Evolutionary conservation across 2,888 invertebrate genomes (phyloP).

Genomic region (Pseudolycoriella hygida): DNA sequence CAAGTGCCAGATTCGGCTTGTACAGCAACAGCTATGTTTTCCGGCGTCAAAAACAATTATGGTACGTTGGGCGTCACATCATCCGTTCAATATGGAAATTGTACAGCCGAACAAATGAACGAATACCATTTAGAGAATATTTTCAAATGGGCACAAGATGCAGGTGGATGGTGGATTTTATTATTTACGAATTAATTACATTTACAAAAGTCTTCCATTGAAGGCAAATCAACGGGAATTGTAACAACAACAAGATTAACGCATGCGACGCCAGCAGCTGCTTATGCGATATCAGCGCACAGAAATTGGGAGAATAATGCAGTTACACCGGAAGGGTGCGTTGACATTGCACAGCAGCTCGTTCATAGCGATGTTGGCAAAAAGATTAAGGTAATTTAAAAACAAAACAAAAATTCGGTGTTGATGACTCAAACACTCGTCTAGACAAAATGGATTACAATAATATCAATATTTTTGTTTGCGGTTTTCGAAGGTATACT

Average conservation of each 20-base stretch:
- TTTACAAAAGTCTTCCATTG: too few species aligned
- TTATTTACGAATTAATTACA: too few species aligned
- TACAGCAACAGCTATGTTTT: conserved; percentile 60
- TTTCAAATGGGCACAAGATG: conserved; percentile 48
- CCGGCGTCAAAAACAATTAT: conserved; percentile 60
- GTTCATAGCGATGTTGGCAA: conserved; percentile 45
- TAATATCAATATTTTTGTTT: too few species aligned
- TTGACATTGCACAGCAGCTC: conserved; percentile 55
- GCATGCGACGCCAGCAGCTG: conserved; percentile 57
- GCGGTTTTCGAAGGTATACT: conserved; percentile 32
- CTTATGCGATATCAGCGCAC: conserved; percentile 50
- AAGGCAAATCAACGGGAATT: conserved; percentile 41
- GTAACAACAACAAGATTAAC: conserved; percentile 64
- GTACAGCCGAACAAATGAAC: conserved; percentile 33
- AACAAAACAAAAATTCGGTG: too few species aligned
- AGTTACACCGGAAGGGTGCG: conserved; percentile 27
- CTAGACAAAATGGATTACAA: too few species aligned
- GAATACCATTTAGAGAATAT: conserved; percentile 42
- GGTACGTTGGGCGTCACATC: conserved; percentile 49
- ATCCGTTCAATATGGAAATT: conserved; percentile 39
- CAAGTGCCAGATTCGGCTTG: conserved; percentile 75
- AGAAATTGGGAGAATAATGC: conserved; percentile 51
- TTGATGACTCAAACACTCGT: too few species aligned
- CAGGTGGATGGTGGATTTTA: too few species aligned
- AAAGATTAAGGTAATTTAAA: conserved; percentile 39